A percentile compares a stretch with the other conserved stretches of the same genome.
phyloP scores from a whole-genome alignment of 2,888 invertebrate species.

The Halictus quadricinctus region DNA sequence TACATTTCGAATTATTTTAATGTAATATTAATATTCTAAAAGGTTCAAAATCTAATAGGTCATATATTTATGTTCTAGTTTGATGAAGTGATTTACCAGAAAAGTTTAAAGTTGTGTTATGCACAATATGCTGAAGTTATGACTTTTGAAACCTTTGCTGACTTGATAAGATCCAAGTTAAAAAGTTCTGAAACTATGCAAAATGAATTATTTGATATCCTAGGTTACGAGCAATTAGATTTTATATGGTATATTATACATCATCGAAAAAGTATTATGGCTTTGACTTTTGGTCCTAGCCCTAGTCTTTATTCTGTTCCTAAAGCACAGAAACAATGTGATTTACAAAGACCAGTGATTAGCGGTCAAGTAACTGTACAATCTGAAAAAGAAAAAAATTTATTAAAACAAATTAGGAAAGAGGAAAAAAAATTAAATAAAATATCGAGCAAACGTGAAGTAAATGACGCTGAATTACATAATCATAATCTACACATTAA shows the following conservation, averaged over 20 bases:
- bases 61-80: conserved; percentile 81
- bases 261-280: conserved; percentile 72
- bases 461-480: conserved; percentile 83
- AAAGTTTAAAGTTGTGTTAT: conserved; percentile 84
- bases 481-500: conserved; percentile 83
- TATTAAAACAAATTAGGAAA: conserved; percentile 90
- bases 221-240: conserved; percentile 89
- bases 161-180: conserved; percentile 85
- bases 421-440: conserved; percentile 91
- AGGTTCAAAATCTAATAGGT: not conserved
- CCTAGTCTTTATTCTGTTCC: conserved; percentile 61
- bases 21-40: not conserved
- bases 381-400: conserved; percentile 91
- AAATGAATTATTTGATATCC: conserved; percentile 93
- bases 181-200: conserved; percentile 86
- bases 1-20: conserved; percentile 43
- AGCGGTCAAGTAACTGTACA: conserved; percentile 92
- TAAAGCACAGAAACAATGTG: conserved; percentile 60
- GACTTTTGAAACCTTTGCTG: conserved; percentile 85
- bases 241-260: conserved; percentile 78
- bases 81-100: conserved; percentile 84
- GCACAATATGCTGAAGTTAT: conserved; percentile 82
- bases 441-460: conserved; percentile 81
- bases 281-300: conserved; percentile 52
- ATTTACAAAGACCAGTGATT: conserved; percentile 83